These are phyloP conservation scores for Polyergus mexicanus DNA, from an alignment of 1,140 invertebrate genomes.

Conservation along the genomic window DNA sequence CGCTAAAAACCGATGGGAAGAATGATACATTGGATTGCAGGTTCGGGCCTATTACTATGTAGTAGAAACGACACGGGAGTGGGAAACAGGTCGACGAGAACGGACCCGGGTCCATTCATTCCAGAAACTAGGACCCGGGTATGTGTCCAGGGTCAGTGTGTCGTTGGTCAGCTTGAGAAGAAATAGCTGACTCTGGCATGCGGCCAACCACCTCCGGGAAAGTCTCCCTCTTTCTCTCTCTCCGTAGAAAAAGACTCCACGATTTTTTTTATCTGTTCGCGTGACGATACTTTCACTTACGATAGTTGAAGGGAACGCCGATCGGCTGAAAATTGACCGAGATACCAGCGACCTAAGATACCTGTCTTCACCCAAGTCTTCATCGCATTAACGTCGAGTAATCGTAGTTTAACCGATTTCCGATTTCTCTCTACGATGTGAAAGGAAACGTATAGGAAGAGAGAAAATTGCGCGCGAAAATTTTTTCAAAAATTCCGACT, in stretches of 20 bases:
- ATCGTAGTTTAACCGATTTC: not conserved
- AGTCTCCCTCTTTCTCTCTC: slow-evolving; percentile 26
- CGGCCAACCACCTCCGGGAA: slow-evolving; percentile 72
- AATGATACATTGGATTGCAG: slow-evolving; percentile 30
- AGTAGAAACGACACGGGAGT: not conserved
- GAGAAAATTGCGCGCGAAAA: not conserved
- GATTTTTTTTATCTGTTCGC: not conserved
- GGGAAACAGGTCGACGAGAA: slow-evolving; percentile 25
- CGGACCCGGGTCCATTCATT: slow-evolving; percentile 53
- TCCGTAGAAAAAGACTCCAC: not conserved
- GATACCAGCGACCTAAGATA: not conserved
- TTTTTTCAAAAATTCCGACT: slow-evolving; percentile 1
- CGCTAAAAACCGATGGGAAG: not conserved
- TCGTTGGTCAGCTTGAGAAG: slow-evolving; percentile 67
- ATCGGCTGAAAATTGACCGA: not conserved
- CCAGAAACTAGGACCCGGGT: slow-evolving; percentile 45
- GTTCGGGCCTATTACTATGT: slow-evolving; percentile 8
- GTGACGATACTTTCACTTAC: slow-evolving; percentile 18
- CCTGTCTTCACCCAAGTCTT: not conserved
- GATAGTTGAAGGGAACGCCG: not conserved
- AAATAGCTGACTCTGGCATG: slow-evolving; percentile 69
- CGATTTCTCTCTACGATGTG: not conserved
- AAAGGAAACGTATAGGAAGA: not conserved
- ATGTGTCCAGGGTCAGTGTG: slow-evolving; percentile 65
- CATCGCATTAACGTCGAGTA: not conserved